Evolutionary conservation across 2,797 vertebrate genomes (phyloP).

Genomic region (Rhynchonycteris naso): DNA sequence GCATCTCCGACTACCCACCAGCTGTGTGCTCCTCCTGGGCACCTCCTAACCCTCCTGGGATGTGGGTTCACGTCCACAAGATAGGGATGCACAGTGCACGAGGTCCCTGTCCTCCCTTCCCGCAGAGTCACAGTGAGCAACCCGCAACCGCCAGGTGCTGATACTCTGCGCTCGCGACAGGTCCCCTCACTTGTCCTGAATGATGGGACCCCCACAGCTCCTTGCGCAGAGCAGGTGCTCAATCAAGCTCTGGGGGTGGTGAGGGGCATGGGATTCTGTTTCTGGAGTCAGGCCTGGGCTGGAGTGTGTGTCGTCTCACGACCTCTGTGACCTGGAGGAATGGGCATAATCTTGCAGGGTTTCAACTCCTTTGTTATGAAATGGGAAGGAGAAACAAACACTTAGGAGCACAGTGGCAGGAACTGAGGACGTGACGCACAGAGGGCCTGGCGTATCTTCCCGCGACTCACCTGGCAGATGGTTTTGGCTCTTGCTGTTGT

Average conservation of each 20-base stretch:
- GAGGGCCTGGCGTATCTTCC: too few species aligned
- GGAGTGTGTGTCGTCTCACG: neutral
- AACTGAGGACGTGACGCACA: neutral
- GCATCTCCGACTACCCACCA: neutral
- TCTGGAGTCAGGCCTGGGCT: neutral
- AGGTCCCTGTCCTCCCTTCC: neutral
- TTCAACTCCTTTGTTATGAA: neutral
- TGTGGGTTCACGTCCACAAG: neutral
- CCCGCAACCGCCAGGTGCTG: fast-evolving
- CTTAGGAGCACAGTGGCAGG: neutral
- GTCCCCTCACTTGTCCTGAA: too few species aligned
- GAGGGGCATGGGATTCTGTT: neutral
- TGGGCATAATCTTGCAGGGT: neutral
- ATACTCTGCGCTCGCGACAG: neutral
- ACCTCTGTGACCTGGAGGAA: neutral
- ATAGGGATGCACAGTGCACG: too few species aligned
- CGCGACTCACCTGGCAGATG: neutral
- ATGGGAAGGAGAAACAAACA: neutral
- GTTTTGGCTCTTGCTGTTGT: neutral
- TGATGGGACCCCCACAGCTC: neutral
- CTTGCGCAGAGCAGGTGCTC: neutral
- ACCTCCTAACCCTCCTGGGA: neutral
- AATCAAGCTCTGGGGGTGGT: neutral
- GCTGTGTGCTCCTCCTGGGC: neutral
- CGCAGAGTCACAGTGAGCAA: neutral